Evolutionary conservation across 1,140 invertebrate genomes (phyloP), one percentile per base, ranked within the genome.

Genomic region (Rhynchophorus ferrugineus): DNA sequence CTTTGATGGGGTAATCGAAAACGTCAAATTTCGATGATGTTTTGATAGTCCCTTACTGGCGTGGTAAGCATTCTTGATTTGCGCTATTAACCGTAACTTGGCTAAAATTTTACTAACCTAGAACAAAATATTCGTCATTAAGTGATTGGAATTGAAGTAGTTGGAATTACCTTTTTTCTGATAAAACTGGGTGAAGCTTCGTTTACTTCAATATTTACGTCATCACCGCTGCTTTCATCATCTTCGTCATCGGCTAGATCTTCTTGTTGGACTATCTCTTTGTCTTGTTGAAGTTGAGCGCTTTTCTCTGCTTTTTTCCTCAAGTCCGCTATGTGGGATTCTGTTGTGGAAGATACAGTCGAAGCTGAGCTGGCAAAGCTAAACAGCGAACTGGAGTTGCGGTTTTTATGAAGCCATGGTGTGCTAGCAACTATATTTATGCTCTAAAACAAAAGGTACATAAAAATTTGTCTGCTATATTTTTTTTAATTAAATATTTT

Each of bases 151-250:
- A 3, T 29, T 29, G 11, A 29, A 29, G 11, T 29, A 29, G n/a
- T n/a, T n/a, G n/a, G n/a, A 47, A 17, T 33, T 17, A 60, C 46
- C 43, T 60, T 60, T 44, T 60, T 60, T 29, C 48, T 45, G 1
- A 60, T 24, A 13, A 60, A 52, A 42, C 39, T 60, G 1, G 58
- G 55, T 6, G 44, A 39, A 3, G 46, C 58, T 46, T 60, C 58
- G 37, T 60, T 60, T n/a, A 19, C 24, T 3, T 37, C 43, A 14
- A 47, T 44, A 16, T 41, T 36, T 14, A 2, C 22, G 6, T 22
- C 21, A 22, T 20, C 37, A 13, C 17, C 33, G 22, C 29, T 20
- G 2, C 29, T 38, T 42, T 47, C 22, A 16, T 21, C 44, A 11
- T 42, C 19, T 14, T 38, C 43, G 16, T 45, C 22, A 19, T 13